Evolutionary conservation across 2,888 invertebrate genomes (phyloP), one percentile per base, ranked within the genome.

Genomic region (Buathra laborator): DNA sequence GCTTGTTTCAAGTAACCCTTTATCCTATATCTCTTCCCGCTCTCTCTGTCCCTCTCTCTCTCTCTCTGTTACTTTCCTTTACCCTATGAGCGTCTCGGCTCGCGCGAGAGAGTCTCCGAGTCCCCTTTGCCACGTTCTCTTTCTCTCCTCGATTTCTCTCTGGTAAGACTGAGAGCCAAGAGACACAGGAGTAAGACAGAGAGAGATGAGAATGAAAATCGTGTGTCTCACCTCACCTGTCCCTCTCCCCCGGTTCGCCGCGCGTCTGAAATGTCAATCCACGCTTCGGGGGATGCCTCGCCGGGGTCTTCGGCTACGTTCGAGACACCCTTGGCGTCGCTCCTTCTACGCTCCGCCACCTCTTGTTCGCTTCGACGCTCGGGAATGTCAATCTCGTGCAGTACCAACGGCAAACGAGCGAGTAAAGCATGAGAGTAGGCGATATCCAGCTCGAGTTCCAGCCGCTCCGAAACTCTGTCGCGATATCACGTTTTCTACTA

Each of bases 181-280:
- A 37, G 32, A 19, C 46, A 29, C 12, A 24, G 29, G 9, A 29
- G 62, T 43, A 43, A 29, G 59, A 44, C n/a, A 43, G 37, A 19
- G 37, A 19, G 66, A 66, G 53, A 53, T 51, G 10, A 19, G 37
- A 66, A 66, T 29, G 53, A 77, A 48, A 67, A 59, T 32, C 29
- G 10, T 32, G 48, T 16, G 67, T 79, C 29, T n/a, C 48, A 53
- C 67, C 29, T n/a, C 48, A 53, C 67, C 68, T 37, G 51, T 51
- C 44, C 67, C 46, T 53, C 70, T 71, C 24, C 46, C n/a, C 48
- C 16, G 37, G 37, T 37, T 37, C 37, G 37, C 81, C 14, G 0
- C 48, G 71, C 66, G 16, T 74, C 84, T 81, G 78, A 84, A 84
- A 86, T 86, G 86, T 86, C 86, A 84, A 81, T 80, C 74, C 83